A percentile compares a stretch with the other conserved stretches of the same genome.
Evolutionary conservation across 2,888 invertebrate species (phyloP).

Genomic region (Rhagium mordax): DNA sequence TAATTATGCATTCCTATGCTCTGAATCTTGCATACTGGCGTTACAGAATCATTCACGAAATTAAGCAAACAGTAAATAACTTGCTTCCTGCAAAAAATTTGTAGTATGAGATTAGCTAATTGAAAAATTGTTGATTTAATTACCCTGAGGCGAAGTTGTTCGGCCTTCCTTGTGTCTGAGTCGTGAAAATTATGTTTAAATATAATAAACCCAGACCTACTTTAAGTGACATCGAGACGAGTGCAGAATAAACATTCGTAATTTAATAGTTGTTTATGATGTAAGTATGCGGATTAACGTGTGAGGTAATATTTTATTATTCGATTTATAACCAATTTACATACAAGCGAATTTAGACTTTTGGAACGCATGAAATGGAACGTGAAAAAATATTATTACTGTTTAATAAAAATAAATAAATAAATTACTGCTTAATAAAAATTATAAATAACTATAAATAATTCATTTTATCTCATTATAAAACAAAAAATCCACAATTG

Average conservation of each 20-base stretch:
- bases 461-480: too few relatives aligned
- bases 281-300: not conserved
- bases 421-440: too few relatives aligned
- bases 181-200: not conserved
- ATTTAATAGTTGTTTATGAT: not conserved
- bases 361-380: too few relatives aligned
- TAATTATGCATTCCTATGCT: not conserved
- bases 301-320: not conserved
- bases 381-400: too few relatives aligned
- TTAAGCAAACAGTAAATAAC: not conserved
- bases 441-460: too few relatives aligned
- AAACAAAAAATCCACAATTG: too few relatives aligned
- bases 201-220: slow-evolving; percentile 4
- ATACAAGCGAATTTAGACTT: too few relatives aligned
- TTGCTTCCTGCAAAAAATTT: not conserved
- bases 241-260: slow-evolving; percentile 1
- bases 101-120: not conserved
- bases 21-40: not conserved
- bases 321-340: not conserved
- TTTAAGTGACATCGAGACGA: not conserved
- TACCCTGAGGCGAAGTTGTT: not conserved
- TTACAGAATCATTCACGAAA: not conserved
- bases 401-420: too few relatives aligned
- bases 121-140: not conserved
- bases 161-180: not conserved